Percentiles rank a stretch among this genome's conserved stretches.
phyloP scores from a whole-genome alignment of 2,113 vertebrate genomes.

The Erythrocebus patas region DNA sequence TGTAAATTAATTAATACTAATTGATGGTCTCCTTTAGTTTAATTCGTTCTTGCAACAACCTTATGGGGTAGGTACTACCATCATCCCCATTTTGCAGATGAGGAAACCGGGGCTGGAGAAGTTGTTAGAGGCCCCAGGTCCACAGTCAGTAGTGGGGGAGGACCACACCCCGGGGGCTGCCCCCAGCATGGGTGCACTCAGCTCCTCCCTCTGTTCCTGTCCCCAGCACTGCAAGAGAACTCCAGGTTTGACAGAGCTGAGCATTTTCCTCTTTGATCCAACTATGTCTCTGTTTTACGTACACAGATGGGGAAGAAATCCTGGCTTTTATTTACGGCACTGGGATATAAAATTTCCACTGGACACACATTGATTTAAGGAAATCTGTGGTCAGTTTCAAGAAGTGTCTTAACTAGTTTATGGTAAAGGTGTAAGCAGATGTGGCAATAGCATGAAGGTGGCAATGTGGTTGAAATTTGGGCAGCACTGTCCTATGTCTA shows the following conservation, averaged over 20 bases:
- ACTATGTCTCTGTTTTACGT: not conserved
- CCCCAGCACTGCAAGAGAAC: rapidly evolving
- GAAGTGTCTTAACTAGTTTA: not conserved
- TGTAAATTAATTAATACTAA: not conserved
- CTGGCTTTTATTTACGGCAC: not conserved
- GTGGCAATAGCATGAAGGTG: no score
- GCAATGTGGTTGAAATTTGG: rapidly evolving
- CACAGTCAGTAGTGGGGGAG: rapidly evolving
- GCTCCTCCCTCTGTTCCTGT: rapidly evolving
- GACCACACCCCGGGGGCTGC: rapidly evolving
- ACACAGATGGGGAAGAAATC: not conserved
- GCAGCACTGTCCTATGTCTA: rapidly evolving
- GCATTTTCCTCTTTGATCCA: rapidly evolving
- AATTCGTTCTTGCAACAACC: not conserved
- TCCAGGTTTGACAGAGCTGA: rapidly evolving
- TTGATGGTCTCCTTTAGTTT: not conserved
- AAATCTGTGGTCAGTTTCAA: not conserved
- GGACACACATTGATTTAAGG: not conserved
- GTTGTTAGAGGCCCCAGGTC: no score
- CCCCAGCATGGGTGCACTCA: rapidly evolving
- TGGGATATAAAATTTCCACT: not conserved
- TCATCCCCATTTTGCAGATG: not conserved
- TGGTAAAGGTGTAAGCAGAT: not conserved
- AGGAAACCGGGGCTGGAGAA: not conserved
- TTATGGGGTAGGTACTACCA: not conserved